These are phyloP conservation scores for Aselliscus stoliczkanus DNA, from an alignment of 2,797 vertebrate species.

Conservation along the genomic window DNA sequence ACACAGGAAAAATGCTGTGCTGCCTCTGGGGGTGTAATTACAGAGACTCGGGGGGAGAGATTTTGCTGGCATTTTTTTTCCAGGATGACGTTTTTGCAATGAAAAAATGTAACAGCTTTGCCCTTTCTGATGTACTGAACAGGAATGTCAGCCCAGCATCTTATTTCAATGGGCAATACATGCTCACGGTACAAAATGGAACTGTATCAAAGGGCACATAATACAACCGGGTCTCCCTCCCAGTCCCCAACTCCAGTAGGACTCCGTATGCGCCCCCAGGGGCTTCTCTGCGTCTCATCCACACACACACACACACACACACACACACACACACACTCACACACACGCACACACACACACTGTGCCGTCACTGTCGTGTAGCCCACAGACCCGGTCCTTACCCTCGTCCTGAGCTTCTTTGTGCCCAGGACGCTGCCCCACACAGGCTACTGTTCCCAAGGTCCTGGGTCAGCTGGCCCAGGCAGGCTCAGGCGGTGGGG, in stretches of 20 bases:
- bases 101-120: neutral
- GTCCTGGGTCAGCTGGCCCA: too few relatives aligned
- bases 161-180: neutral
- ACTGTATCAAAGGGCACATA: neutral
- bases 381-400: fast-evolving
- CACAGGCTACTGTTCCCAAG: neutral
- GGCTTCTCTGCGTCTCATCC: neutral
- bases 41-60: neutral
- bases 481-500: neutral
- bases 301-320: fast-evolving
- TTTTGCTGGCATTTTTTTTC: neutral
- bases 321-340: neutral
- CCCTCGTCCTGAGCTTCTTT: neutral
- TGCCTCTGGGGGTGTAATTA: neutral
- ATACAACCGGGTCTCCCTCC: neutral
- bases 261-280: neutral
- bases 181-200: neutral
- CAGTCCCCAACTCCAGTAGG: neutral
- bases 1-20: neutral
- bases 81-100: neutral
- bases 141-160: neutral
- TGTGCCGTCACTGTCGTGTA: fast-evolving
- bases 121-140: neutral
- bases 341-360: fast-evolving
- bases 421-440: neutral